Evolutionary conservation across 2,888 invertebrate species (phyloP), one percentile per base, ranked within the genome.

Genomic region (Melanostoma mellinum): DNA sequence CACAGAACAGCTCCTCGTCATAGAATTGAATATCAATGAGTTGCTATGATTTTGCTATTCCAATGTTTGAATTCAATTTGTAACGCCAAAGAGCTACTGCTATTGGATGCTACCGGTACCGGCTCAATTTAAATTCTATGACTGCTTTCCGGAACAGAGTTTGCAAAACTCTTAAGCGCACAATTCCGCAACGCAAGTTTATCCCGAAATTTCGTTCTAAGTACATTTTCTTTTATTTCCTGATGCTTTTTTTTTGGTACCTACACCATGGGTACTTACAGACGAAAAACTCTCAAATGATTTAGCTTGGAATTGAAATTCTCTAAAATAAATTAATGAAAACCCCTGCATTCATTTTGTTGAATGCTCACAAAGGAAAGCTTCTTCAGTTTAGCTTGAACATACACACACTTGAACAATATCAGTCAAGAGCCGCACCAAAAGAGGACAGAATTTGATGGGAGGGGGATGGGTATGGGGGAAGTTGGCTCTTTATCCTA

Each of bases 241-340:
- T 44, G n/a, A 10, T 60, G 0, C 33, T 33, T 50, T 30, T 40
- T 36, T 2, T 36, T 32, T 53, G n/a, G 6, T 2, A 6, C 20
- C 40, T 40, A 40, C 30, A 20, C 0, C 10, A 46, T 9, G 0
- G 3, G n/a, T 20, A 20, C 20, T 20, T 20, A 42, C 1, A 32
- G 35, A 61, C 40, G 56, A 65, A 55, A 58, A 46, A 32, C 10
- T 48, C 38, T 52, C 58, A 67, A 67, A 67, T 53, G 42, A 53
- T 42, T 60, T 60, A 48, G 71, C 38, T 63, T 63, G 6, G 50
- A 63, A 63, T 50, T 50, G 48, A 63, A 63, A 63, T 63, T 63
- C 63, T 50, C 50, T 63, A 63, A 63, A 72, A 71, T 67, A 69
- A 84, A 84, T 79, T 75, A 75, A 84, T 79, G 69, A 84, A 79